phyloP scores from a whole-genome alignment of 2,797 vertebrate species.

The Lithobates pipiens region DNA sequence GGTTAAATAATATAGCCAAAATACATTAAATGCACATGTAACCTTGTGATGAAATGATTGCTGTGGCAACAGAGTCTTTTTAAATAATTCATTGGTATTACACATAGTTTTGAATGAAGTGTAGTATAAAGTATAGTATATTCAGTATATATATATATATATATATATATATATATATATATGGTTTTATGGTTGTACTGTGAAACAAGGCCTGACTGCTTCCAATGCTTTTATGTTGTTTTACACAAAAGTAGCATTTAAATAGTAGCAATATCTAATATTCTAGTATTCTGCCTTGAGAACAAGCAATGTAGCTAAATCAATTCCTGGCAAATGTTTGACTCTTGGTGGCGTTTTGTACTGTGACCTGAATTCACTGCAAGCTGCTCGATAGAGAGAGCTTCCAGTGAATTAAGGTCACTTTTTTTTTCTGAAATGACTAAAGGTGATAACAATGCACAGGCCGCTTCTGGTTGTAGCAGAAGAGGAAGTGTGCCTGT shows the following conservation, averaged over 20 bases:
- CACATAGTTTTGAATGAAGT: no score
- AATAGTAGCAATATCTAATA: neutral
- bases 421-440: constrained; percentile 24
- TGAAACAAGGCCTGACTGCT: neutral
- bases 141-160: no score
- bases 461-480: constrained; percentile 10
- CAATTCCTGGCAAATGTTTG: constrained; percentile 27
- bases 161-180: no score
- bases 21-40: no score
- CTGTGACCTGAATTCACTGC: constrained; percentile 49
- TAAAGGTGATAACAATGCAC: constrained; percentile 34
- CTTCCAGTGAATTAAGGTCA: no score
- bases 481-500: constrained; percentile 18
- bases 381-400: neutral
- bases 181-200: no score
- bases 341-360: constrained; percentile 42
- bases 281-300: constrained; percentile 26
- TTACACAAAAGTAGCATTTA: neutral
- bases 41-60: no score
- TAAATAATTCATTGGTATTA: no score
- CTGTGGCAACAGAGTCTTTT: no score
- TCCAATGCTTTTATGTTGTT: neutral
- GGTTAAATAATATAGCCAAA: no score
- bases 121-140: no score
- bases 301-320: constrained; percentile 36